A percentile compares a stretch with the other conserved stretches of the same genome.
Evolutionary conservation across 2,888 invertebrate species (phyloP).

Genomic region (Dasysyrphus tricinctus): DNA sequence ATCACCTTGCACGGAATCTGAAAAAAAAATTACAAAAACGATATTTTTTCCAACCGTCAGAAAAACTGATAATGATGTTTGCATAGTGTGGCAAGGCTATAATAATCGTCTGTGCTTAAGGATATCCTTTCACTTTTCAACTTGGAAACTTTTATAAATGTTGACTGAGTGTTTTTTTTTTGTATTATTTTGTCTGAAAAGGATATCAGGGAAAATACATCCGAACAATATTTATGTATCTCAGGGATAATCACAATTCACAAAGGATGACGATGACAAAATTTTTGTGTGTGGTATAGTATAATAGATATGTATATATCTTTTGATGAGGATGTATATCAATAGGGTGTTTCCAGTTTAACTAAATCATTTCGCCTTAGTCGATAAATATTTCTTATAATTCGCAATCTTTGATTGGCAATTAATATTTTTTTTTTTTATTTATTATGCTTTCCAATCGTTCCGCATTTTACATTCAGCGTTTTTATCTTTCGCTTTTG

Average conservation of each 20-base stretch:
- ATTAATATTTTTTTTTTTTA: too few species aligned
- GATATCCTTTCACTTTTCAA: conserved; percentile 58
- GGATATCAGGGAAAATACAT: conserved; percentile 36
- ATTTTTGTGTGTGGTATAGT: conserved; percentile 16
- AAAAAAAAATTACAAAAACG: conserved; percentile 35
- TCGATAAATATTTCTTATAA: too few species aligned
- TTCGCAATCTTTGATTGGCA: too few species aligned
- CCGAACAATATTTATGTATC: conserved; percentile 16
- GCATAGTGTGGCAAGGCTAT: conserved; percentile 42
- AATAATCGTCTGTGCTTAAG: not conserved
- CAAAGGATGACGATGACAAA: conserved; percentile 28
- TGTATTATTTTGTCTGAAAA: not conserved
- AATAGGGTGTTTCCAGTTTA: not conserved
- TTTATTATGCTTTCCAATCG: too few species aligned
- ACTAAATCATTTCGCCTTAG: too few species aligned
- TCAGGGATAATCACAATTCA: conserved; percentile 35
- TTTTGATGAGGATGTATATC: conserved; percentile 11
- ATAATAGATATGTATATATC: too few species aligned
- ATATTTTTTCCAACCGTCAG: conserved; percentile 40
- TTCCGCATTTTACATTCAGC: too few species aligned
- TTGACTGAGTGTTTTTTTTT: conserved; percentile 33
- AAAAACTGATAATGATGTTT: conserved; percentile 56
- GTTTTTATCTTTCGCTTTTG: too few species aligned
- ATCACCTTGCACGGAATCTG: conserved; percentile 20
- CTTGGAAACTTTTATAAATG: conserved; percentile 37